Conservation (phyloP, 2,113 vertebrate species). For the Fulmarus glacialis region DNA sequence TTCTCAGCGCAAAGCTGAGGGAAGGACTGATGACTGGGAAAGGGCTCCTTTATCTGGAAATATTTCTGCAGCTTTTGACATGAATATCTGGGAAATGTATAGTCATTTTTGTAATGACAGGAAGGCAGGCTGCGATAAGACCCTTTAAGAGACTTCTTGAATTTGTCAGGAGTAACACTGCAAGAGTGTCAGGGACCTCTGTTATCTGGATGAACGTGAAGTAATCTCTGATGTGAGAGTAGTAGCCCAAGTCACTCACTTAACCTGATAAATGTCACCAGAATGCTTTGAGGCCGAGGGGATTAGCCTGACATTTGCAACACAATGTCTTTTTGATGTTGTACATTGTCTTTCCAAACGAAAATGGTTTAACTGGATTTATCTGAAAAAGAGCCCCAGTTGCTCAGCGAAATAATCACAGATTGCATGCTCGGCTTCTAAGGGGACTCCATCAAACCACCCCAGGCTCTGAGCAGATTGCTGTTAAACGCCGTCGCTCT, state of each 20-base stretch:
- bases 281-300: slow-evolving; percentile 10
- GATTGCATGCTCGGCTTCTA: accelerated
- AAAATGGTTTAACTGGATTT: not conserved
- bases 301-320: slow-evolving; percentile 19
- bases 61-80: slow-evolving; percentile 32
- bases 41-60: slow-evolving; percentile 48
- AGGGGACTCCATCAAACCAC: not conserved
- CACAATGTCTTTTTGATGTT: not conserved
- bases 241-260: slow-evolving; percentile 13
- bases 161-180: slow-evolving; percentile 52
- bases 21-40: not conserved
- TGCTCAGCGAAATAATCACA: not conserved
- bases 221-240: slow-evolving; percentile 17
- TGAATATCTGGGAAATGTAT: slow-evolving; percentile 56
- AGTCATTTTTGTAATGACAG: slow-evolving; percentile 13
- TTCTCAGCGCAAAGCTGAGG: not conserved
- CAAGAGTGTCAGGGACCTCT: not conserved
- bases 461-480: not conserved
- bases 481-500: accelerated
- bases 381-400: not conserved
- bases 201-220: slow-evolving; percentile 20
- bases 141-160: slow-evolving; percentile 58
- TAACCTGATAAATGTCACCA: slow-evolving; percentile 49
- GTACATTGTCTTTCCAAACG: not conserved
- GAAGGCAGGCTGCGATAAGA: slow-evolving; percentile 55